These are phyloP conservation scores for Cricetomys ansorgei DNA, from an alignment of 2,113 vertebrate species.

Conservation along the genomic window DNA sequence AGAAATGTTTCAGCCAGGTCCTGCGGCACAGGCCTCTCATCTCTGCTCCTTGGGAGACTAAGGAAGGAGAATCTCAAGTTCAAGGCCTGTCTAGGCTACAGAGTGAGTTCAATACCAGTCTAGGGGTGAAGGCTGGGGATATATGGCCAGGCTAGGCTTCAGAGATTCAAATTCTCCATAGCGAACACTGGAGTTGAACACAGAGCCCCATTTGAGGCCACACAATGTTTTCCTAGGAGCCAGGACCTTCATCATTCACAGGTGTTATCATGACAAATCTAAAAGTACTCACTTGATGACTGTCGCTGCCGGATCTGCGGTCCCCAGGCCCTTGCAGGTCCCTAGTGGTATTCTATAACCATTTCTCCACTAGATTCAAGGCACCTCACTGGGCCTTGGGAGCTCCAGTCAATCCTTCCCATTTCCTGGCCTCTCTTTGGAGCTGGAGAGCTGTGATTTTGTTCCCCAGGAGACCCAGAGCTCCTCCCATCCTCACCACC, in stretches of 20 bases:
- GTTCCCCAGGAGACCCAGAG: neutral
- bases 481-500: neutral
- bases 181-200: neutral
- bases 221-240: neutral
- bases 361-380: constrained; percentile 14
- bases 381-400: neutral
- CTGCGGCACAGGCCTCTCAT: neutral
- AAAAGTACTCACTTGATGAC: no score
- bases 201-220: neutral
- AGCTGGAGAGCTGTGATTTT: neutral
- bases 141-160: neutral
- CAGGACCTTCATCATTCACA: neutral
- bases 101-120: neutral
- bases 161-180: neutral
- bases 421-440: neutral
- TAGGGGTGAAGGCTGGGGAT: neutral
- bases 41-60: neutral
- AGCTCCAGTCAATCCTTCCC: neutral
- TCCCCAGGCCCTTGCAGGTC: neutral
- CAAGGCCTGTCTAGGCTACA: neutral
- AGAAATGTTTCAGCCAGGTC: neutral
- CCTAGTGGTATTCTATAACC: neutral
- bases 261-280: neutral
- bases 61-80: neutral
- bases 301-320: neutral